Evolutionary conservation across 2,888 invertebrate species (phyloP), one percentile per base, ranked within the genome.

Genomic region (Apotomis turbidana): DNA sequence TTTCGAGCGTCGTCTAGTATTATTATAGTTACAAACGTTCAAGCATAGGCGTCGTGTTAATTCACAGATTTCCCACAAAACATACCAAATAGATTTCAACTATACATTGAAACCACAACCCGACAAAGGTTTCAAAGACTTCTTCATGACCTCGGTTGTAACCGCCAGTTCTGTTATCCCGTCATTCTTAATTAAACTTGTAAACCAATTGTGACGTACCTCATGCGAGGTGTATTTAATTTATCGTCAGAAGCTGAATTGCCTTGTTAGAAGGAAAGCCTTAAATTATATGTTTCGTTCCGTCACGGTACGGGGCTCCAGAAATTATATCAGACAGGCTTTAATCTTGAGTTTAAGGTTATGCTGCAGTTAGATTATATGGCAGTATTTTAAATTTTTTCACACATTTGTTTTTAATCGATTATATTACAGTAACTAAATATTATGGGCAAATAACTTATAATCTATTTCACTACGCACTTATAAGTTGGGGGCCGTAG

Each of bases 221-320:
- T 46, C 66, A 27, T 60, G 78, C 75, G 75, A 82, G 80, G 79
- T 82, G 81, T 80, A 79, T 83, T 86, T 84, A 85, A 84, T 85
- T 85, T 84, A 82, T 84, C 82, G 83, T 83, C 79, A 80, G 83
- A 83, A 80, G 79, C 83, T 78, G 83, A 86, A 86, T 87, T 85
- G 84, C 85, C 83, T 85, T 86, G 87, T 87, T 85, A 85, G 77
- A 78, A 80, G 76, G 77, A 76, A 78, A 78, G 79, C 77, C 78
- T 78, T 80, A 82, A 82, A 80, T 82, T 82, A 80, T 77, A 77
- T 78, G 77, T 75, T 77, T 77, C 78, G 77, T 79, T 68, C 75
- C 77, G 77, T 76, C 76, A 77, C 73, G 76, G 68, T 57, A 68
- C 54, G 74, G 27, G 44, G 74, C 60, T 73, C 74, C 69, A 75